Base-by-base conservation (phyloP, 1,140 invertebrate genomes). In the Drosophila yakuba region DNA sequence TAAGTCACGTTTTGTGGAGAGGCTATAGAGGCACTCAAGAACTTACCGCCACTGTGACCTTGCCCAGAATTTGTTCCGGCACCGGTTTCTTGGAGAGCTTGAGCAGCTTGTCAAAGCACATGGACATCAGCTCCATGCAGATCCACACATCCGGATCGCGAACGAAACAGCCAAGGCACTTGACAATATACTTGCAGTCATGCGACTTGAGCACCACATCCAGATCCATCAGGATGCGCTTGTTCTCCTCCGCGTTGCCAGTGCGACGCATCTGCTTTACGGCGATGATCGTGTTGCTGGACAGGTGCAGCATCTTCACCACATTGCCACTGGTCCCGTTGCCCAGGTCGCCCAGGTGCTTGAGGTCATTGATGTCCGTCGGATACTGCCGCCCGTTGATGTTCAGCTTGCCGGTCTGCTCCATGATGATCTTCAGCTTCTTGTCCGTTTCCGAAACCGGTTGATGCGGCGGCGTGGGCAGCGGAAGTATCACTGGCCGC, bases 211-310 rank as follows among this genome's bases (percentile, higher is more conserved):
- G 94, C 36, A 99, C 98, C 36, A 99, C 98, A 92, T 99, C 98
- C 74, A 99, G 94, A 93, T 99, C 99, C 98, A 99, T 99, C 50
- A 99, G 96, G 58, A 99, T 99, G 78, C 98, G 95, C 93, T 99
- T 99, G 68, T 98, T 99, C 93, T 99, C 98, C 92, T 99, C 98
- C 14, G 95, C 95, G 92, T 99, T 99, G 12, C 98, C 97, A 10
- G 98, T 98, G 43, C 98, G 95, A 68, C 98, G 94, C 98, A 99
- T 99, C 96, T 99, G 98, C 96, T 99, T 99, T 0, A 99, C 98
- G 71, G 98, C 98, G 91, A 99, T 98, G 35, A 97, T 94, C 82
- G 95, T 95, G 23, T 95, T 94, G 74, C 97, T 98, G 10, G 95
- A 95, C 92, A 95, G 96, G 93, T 99, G 98, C 71, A 95, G 93